phyloP scores from a whole-genome alignment of 2,113 vertebrate genomes.

The Notothenia rossii region DNA sequence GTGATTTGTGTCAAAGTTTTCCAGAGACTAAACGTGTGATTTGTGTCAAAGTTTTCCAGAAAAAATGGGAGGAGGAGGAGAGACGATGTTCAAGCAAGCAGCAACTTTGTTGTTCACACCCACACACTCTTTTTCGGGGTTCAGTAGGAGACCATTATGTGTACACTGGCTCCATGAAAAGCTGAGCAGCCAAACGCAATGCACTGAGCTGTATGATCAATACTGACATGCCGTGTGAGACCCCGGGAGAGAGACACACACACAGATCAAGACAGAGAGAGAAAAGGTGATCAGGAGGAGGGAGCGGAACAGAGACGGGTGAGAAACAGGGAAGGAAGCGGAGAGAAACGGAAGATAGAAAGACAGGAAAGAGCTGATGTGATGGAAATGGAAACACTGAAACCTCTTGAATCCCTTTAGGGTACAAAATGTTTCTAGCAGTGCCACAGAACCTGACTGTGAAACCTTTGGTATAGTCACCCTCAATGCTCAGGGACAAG shows the following conservation, averaged over 20 bases:
- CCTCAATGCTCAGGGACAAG: background rate
- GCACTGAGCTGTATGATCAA: slow-evolving; percentile 48
- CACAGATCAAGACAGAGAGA: background rate
- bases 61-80: background rate
- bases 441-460: background rate
- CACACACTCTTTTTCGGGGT: slow-evolving; percentile 14
- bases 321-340: background rate
- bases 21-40: background rate
- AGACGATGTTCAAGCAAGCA: background rate
- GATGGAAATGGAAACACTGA: background rate
- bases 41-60: slow-evolving; percentile 1
- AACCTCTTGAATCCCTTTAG: background rate
- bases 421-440: background rate
- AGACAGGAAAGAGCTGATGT: background rate
- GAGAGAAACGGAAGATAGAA: background rate
- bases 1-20: slow-evolving; percentile 6
- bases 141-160: slow-evolving; percentile 8
- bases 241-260: background rate
- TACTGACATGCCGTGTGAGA: slow-evolving; percentile 32
- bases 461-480: background rate
- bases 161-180: slow-evolving; percentile 22
- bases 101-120: background rate
- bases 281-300: background rate
- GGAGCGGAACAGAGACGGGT: background rate
- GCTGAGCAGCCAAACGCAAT: slow-evolving; percentile 33